Evolutionary conservation across 2,113 vertebrate genomes (phyloP).

Genomic region (Equus przewalskii): DNA sequence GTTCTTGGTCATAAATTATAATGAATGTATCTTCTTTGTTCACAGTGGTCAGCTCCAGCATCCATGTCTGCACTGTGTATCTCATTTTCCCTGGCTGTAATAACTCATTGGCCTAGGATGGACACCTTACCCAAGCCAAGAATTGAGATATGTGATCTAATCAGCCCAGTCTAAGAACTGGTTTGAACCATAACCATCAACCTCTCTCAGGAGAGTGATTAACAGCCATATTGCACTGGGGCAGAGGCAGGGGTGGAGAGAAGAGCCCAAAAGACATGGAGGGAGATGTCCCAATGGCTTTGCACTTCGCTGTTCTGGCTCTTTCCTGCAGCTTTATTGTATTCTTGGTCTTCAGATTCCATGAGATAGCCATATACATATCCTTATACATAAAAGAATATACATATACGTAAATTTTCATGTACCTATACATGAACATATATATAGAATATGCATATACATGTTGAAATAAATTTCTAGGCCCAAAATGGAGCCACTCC

Average conservation of each 20-base stretch:
- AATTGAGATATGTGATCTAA: background rate
- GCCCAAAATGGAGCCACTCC: background rate
- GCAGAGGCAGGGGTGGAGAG: no score
- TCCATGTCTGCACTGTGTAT: background rate
- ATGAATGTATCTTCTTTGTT: background rate
- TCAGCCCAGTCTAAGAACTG: background rate
- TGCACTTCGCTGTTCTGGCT: background rate
- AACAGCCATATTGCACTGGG: background rate
- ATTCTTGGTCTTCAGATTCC: background rate
- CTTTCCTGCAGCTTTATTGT: background rate
- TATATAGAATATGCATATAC: background rate
- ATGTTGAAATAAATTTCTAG: background rate
- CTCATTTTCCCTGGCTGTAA: background rate
- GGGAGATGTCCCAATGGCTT: background rate
- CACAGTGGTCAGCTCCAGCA: background rate
- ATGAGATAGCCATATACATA: background rate
- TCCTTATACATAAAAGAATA: background rate
- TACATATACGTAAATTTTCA: background rate
- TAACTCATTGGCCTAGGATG: background rate
- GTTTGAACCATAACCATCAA: background rate
- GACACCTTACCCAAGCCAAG: background rate
- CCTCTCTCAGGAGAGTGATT: background rate
- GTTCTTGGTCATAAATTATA: background rate
- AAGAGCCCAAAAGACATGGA: background rate
- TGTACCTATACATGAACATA: no score